Percentiles rank a stretch among this genome's conserved stretches.
These are phyloP conservation scores for Saxidomus purpurata DNA, from an alignment of 1,140 invertebrate species.

Conservation along the genomic window DNA sequence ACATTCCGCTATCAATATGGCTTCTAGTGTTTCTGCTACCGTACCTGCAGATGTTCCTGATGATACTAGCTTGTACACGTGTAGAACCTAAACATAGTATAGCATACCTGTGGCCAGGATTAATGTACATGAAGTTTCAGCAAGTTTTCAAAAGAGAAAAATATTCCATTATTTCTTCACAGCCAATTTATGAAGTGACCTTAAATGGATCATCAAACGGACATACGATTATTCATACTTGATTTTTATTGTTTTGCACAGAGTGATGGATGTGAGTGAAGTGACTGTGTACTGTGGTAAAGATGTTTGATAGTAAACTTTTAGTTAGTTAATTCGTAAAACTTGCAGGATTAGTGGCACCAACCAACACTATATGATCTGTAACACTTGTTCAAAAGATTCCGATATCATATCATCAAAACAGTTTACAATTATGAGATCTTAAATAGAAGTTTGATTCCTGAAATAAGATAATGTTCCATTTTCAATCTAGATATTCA, in stretches of 20 bases:
- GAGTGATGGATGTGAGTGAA: too few species aligned
- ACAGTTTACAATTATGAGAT: too few species aligned
- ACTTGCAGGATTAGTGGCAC: too few species aligned
- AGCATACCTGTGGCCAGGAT: conserved; percentile 80
- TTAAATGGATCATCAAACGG: conserved; percentile 73
- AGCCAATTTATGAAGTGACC: background rate
- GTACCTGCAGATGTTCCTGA: conserved; percentile 82
- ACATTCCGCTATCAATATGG: conserved; percentile 80
- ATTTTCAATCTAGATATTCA: too few species aligned
- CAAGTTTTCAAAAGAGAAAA: conserved; percentile 69
- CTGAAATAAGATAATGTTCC: too few species aligned
- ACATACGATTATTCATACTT: conserved; percentile 75
- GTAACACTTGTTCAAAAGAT: too few species aligned
- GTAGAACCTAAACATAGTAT: conserved; percentile 79
- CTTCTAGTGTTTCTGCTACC: conserved; percentile 78
- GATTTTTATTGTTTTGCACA: conserved; percentile 39
- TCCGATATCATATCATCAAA: too few species aligned
- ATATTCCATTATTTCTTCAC: conserved; percentile 57
- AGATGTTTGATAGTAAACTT: too few species aligned
- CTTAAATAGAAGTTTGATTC: too few species aligned
- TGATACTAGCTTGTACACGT: conserved; percentile 81
- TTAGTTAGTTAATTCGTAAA: too few species aligned
- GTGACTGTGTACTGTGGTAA: too few species aligned
- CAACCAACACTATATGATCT: too few species aligned
- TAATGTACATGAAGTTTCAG: conserved; percentile 76